These are phyloP conservation scores for Dynastes hyllus DNA, from an alignment of 2,888 invertebrate genomes.

Conservation along the genomic window DNA sequence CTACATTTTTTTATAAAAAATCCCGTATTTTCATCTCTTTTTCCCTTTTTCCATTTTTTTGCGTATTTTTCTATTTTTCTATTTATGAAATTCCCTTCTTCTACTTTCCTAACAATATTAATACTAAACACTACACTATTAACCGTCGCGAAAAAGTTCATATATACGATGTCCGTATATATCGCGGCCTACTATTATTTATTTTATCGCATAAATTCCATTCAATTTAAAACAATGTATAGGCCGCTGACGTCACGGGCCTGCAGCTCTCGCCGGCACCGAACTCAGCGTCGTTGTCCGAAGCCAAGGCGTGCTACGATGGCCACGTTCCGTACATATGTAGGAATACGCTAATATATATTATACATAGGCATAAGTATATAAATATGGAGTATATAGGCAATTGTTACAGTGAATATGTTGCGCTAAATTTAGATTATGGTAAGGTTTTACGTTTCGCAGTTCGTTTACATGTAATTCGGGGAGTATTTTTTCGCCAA, in stretches of 20 bases:
- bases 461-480: constrained; percentile 24
- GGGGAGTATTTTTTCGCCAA: not conserved
- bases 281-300: constrained; percentile 6
- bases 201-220: constrained; percentile 50
- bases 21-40: too few relatives aligned
- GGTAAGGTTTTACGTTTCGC: constrained; percentile 6
- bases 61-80: too few relatives aligned
- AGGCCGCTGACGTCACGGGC: constrained; percentile 35
- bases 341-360: too few relatives aligned
- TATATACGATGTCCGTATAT: not conserved
- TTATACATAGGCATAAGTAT: not conserved
- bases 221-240: constrained; percentile 51
- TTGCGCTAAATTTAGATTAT: constrained; percentile 8
- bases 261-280: not conserved
- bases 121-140: too few relatives aligned
- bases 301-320: constrained; percentile 37
- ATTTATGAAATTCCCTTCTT: too few relatives aligned
- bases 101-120: too few relatives aligned
- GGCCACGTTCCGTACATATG: constrained; percentile 5
- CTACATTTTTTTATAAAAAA: too few relatives aligned
- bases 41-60: too few relatives aligned
- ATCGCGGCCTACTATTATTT: constrained; percentile 22
- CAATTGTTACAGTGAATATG: not conserved
- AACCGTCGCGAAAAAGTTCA: too few relatives aligned
- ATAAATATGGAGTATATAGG: too few relatives aligned